Percentiles rank a stretch among this genome's conserved stretches.
These are phyloP conservation scores for Cynodonichthys magdalenae DNA, from an alignment of 2,797 vertebrate species.

Conservation along the genomic window DNA sequence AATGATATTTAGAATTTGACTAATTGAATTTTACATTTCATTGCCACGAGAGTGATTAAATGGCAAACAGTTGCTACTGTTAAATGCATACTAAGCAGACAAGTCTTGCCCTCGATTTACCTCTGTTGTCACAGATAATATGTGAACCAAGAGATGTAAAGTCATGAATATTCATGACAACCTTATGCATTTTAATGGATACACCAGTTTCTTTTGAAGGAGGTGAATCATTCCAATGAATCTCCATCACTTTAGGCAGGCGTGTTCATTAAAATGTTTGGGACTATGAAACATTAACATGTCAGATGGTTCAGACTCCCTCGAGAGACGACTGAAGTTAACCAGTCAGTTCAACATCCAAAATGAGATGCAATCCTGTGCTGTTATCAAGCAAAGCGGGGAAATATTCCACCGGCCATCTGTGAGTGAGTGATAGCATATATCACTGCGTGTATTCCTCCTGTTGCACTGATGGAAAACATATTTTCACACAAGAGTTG, in stretches of 20 bases:
- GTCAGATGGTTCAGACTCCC: conserved; percentile 20
- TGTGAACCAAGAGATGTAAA: conserved; percentile 25
- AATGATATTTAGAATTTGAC: not conserved
- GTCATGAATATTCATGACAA: conserved; percentile 34
- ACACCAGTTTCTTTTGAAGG: conserved; percentile 29
- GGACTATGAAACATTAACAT: conserved; percentile 47
- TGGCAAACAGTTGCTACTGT: conserved; percentile 4
- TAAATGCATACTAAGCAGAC: conserved; percentile 22
- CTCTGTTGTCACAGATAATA: conserved; percentile 26
- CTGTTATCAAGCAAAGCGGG: not conserved
- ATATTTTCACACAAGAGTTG: conserved; percentile 4
- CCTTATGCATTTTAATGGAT: conserved; percentile 35
- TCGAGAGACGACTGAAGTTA: conserved; percentile 28
- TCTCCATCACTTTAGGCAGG: conserved; percentile 10
- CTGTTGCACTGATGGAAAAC: conserved; percentile 19
- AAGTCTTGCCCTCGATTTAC: conserved; percentile 1
- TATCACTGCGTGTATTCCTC: not conserved
- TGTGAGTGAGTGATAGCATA: conserved; percentile 29
- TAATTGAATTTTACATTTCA: not conserved
- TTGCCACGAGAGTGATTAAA: conserved; percentile 20
- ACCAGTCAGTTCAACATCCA: conserved; percentile 20
- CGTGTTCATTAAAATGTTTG: conserved; percentile 27
- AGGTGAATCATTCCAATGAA: conserved; percentile 6
- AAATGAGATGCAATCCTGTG: conserved; percentile 36
- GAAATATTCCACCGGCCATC: conserved; percentile 17